Base-by-base conservation (phyloP, 2,888 invertebrate species). In the Callyntrura sp. region DNA sequence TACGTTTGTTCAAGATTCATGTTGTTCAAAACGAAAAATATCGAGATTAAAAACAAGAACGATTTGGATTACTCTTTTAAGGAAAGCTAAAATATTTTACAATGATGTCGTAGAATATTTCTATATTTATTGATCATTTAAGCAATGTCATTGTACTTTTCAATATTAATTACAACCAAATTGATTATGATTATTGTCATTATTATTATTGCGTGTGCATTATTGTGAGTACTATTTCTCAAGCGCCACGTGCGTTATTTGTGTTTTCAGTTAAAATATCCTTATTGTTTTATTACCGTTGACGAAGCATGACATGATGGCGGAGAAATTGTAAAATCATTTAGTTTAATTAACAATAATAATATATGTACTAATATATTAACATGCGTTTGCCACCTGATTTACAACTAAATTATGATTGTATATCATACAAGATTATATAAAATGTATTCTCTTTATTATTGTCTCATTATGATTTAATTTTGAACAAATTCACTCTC, bases 11-110 rank as follows among this genome's bases (percentile, higher is more conserved):
- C 87, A 87, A 87, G 62, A 84, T 20, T 65, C 62, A 85, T 85
- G 85, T 85, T 76, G 85, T 85, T 85, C 85, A 85, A 85, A 83
- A 55, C 81, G 73, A 78, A 88, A 88, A 89, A 84, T 84, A 60
- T 79, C 89, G 89, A 89, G 89, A 89, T 89, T 89, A 89, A 89
- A 76, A 14, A 68, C 70, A 84, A 84, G 73, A 88, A 86, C 86
- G 86, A 83, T 83, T 83, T 83, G 83, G 79, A 79, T 79, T 79
- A 79, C 78, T 60, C 79, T 57, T 79, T 79, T 79, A 60, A 60
- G 57, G 25, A 60, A 43, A 60, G 60, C 43, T 60, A 43, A 79
- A 57, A 79, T 79, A 79, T 79, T 79, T 79, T 79, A 76, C 51
- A 17, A 70, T 70, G 76, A 70, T 45, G 68, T 35, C 11, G 35